phyloP scores from a whole-genome alignment of 1,140 invertebrate species.

The Araneus ventricosus region DNA sequence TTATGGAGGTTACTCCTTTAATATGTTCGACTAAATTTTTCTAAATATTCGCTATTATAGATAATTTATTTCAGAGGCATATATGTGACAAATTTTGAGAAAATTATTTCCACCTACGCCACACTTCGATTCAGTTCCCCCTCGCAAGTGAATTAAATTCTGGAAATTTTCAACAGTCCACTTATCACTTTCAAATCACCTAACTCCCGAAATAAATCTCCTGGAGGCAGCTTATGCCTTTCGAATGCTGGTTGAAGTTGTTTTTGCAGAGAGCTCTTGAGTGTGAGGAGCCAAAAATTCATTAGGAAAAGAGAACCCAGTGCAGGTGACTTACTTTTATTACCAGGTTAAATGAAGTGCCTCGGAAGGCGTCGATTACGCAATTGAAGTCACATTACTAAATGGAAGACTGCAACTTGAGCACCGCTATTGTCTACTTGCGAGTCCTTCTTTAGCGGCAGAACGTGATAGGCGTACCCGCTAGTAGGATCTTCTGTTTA shows the following conservation, averaged over 20 bases:
- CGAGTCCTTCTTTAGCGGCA: slow-evolving; percentile 31
- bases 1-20: too few species aligned
- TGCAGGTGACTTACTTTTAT: slow-evolving; percentile 53
- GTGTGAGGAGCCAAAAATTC: slow-evolving; percentile 42
- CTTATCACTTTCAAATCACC: slow-evolving; percentile 9
- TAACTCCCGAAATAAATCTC: slow-evolving; percentile 1
- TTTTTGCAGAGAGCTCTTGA: slow-evolving; percentile 8
- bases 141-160: not conserved
- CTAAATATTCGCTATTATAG: too few species aligned
- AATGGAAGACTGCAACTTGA: slow-evolving; percentile 44
- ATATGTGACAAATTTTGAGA: not conserved
- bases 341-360: slow-evolving; percentile 51
- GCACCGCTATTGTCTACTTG: slow-evolving; percentile 31
- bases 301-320: slow-evolving; percentile 25
- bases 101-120: not conserved
- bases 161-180: not conserved
- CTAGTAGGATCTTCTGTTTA: slow-evolving; percentile 48
- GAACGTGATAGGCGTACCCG: slow-evolving; percentile 20
- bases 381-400: slow-evolving; percentile 48
- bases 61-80: too few species aligned
- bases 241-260: not conserved
- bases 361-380: slow-evolving; percentile 32
- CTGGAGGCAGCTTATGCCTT: not conserved
- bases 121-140: not conserved
- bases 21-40: too few species aligned